phyloP scores from a whole-genome alignment of 2,797 vertebrate genomes.

The Taenioides sp. region DNA sequence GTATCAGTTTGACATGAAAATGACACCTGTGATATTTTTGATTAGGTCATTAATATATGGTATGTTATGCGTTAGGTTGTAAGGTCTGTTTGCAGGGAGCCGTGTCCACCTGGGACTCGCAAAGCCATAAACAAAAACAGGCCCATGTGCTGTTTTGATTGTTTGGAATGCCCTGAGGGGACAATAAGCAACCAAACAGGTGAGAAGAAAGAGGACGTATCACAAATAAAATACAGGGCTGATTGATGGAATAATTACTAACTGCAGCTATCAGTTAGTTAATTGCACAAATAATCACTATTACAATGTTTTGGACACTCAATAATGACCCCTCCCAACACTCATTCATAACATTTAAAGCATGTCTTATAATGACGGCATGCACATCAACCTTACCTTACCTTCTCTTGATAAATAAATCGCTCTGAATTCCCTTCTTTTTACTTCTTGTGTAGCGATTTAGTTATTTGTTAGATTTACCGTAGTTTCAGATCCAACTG shows the following conservation, averaged over 20 bases:
- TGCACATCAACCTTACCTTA: too few species aligned
- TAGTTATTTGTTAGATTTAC: not conserved
- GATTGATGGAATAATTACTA: too few species aligned
- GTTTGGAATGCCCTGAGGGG: slow-evolving; percentile 67
- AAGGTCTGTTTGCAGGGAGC: slow-evolving; percentile 70
- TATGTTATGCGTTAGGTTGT: slow-evolving; percentile 50
- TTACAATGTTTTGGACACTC: too few species aligned
- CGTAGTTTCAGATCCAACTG: not conserved
- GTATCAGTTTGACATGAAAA: slow-evolving; percentile 29
- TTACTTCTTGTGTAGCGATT: not conserved
- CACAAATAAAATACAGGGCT: not conserved
- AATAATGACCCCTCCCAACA: too few species aligned
- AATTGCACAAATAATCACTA: too few species aligned
- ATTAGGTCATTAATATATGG: not conserved
- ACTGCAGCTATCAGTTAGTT: too few species aligned
- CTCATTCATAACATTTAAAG: too few species aligned
- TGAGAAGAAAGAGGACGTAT: slow-evolving; percentile 28
- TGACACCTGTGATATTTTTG: not conserved
- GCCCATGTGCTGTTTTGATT: slow-evolving; percentile 73
- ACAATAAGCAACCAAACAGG: slow-evolving; percentile 70
- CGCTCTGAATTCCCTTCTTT: not conserved
- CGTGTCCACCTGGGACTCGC: slow-evolving; percentile 60
- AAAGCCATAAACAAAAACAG: slow-evolving; percentile 64
- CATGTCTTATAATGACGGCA: too few species aligned
- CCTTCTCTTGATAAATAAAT: too few species aligned